Base-by-base conservation (phyloP, 2,797 vertebrate genomes). In the Acipenser oxyrinchus region DNA sequence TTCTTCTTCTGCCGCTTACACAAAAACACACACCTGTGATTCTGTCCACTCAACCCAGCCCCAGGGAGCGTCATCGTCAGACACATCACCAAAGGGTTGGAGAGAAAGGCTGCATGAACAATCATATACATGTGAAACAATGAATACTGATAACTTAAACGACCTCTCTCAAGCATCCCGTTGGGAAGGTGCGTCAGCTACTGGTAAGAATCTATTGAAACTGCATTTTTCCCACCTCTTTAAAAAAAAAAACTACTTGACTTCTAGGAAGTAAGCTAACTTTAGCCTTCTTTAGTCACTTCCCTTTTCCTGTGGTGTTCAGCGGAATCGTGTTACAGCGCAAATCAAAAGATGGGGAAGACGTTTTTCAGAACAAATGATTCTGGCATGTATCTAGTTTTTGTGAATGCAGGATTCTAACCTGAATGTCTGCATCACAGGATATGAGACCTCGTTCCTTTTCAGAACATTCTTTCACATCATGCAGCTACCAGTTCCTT, bases 301-400 rank as follows among this genome's bases (percentile, higher is more conserved):
- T 78, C 81, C 79, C 78, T 63, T 69, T 85, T 85, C 87, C 87
- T 79, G 80, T 77, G 76, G 83, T 87, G 88, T 84, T 86, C 74
- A 71, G 74, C 69, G 73, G 72, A 70, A 74, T 64, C 75, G 73
- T 76, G 65, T 51, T 52, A 70, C 72, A 64, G 62, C 48, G 63
- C 50, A 68, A 70, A 37, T 60, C 50, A 50, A 70, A 70, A 66
- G 81, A 84, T 82, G 82, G 76, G 84, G 72, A 71, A 70, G 65
- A 67, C 60, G 10, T 52, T 51, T 60, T 70, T 68, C 68, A 69
- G 76, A 79, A 83, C 76, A 84, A 83, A 80, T 84, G 82, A 87
- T 87, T 82, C 71, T 78, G 77, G 81, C 12, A 64, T 80, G 83
- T 83, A 67, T 74, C 70, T 80, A 48, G 69, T 83, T 85, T 91